Conservation (phyloP, 2,797 vertebrate species). For the Scleropages formosus region DNA sequence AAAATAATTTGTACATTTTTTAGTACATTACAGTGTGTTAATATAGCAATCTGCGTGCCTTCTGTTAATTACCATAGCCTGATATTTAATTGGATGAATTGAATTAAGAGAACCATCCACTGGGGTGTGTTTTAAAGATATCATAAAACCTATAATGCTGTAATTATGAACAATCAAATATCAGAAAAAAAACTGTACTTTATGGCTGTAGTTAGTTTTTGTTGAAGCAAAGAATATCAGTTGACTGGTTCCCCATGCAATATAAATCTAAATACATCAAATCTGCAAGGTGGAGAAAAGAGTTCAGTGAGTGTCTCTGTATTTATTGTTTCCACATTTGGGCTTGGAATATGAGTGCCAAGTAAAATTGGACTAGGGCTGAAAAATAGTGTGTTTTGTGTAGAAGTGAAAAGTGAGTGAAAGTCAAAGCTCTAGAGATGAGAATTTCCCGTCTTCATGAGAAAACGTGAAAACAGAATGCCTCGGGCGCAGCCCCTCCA, state of each 20-base stretch:
- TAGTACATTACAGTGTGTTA: no score
- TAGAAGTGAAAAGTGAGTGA: background rate
- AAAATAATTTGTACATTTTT: background rate
- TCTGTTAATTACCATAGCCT: background rate
- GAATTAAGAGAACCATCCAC: slow-evolving; percentile 21
- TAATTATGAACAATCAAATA: slow-evolving; percentile 16
- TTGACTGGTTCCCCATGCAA: background rate
- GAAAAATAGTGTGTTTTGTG: background rate
- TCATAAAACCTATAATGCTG: slow-evolving; percentile 17
- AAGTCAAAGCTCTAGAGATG: background rate
- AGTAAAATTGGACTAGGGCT: background rate
- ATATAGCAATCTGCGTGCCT: background rate
- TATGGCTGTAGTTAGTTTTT: slow-evolving; percentile 14
- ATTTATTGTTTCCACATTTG: background rate
- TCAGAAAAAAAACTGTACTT: slow-evolving; percentile 3
- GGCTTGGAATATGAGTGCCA: background rate
- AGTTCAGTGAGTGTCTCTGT: background rate
- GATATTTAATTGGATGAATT: slow-evolving; percentile 6
- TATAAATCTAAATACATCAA: background rate
- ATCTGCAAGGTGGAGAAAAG: background rate
- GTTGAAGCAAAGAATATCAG: slow-evolving; percentile 13
- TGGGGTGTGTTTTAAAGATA: slow-evolving; percentile 11
- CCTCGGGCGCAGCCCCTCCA: background rate
- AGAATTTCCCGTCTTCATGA: background rate
- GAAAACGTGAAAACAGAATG: background rate